Base-by-base conservation (phyloP, 2,888 invertebrate species). In the Scelioninae gen. 2 region DNA sequence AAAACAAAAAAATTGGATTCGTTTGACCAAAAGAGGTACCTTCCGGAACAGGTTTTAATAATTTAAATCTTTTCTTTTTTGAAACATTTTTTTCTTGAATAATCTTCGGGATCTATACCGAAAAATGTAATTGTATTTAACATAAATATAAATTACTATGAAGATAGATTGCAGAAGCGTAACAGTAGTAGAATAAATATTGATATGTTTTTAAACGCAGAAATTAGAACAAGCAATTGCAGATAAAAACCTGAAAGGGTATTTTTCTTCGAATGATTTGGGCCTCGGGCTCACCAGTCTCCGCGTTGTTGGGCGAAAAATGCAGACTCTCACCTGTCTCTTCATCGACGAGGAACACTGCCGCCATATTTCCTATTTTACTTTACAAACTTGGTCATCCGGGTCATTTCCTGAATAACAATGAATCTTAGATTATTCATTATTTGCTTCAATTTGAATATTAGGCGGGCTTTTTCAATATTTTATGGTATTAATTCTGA, bases 251-350 rank as follows among this genome's bases (percentile, higher is more conserved):
- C 81, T 84, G 83, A 72, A 84, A 84, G 0, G 82, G 82, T 13
- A 78, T 75, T 52, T 78, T 81, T 50, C 81, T 78, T 50, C 74
- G 75, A 19, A 73, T 72, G 10, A 70, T 41, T 13, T 75, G 39
- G 22, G 77, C 60, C 60, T 84, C 84, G 2, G 84, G 84, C 60
- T 84, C 84, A 1, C 84, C 84, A 15, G 84, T 84, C 75, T 84
- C 84, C 2, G 77, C 83, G 64, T 84, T 78, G 63, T 83, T 84
- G 10, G 79, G 69, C 3, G 76, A 67, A 22, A 64, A 60, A 25
- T 53, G 52, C 19, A 74, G 48, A 43, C 78, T 78, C 74, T 84
- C 84, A 19, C 84, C 84, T 18, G 84, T 84, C 63, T 84, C 84
- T 57, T 80, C 77, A 63, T 84, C 84, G 33, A 85, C 76, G 61